Conservation (phyloP, 2,797 vertebrate species). For the Glossophaga mutica region DNA sequence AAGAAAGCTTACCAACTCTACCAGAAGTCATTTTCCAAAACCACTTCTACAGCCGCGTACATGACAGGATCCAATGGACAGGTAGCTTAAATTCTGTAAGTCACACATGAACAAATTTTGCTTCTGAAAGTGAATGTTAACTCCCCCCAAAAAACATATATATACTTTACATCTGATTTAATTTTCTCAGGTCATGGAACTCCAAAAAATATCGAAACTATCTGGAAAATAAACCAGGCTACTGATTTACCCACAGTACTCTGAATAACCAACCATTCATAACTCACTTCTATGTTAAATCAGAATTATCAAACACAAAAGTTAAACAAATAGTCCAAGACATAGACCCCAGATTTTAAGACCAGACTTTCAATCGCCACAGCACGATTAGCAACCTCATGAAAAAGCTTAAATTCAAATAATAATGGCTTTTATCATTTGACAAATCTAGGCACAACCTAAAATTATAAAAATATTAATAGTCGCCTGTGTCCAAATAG, state of each 20-base stretch:
- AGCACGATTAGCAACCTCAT: not conserved
- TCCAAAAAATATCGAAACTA: not conserved
- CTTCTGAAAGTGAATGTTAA: slow-evolving; percentile 24
- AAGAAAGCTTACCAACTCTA: not conserved
- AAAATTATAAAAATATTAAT: slow-evolving; percentile 25
- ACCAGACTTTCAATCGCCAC: not conserved
- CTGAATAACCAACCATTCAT: slow-evolving; percentile 14
- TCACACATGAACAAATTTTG: not conserved
- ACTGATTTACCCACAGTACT: not conserved
- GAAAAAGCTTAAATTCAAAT: slow-evolving; percentile 22
- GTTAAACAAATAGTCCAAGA: not conserved
- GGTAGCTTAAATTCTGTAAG: not conserved
- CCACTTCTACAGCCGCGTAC: not conserved
- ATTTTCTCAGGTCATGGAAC: not conserved
- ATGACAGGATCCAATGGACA: not conserved
- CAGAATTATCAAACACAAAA: slow-evolving; percentile 26
- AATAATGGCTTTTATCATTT: not conserved
- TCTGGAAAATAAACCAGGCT: not conserved
- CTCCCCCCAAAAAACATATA: not conserved
- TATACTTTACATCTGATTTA: not conserved
- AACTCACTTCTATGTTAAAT: slow-evolving; percentile 5
- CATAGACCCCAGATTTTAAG: not conserved
- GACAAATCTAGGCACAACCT: not conserved
- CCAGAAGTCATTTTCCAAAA: not conserved
- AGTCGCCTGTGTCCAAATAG: not conserved